Evolutionary conservation across 2,888 invertebrate species (phyloP), one percentile per base, ranked within the genome.

Genomic region (Chaitophorus viminalis): DNA sequence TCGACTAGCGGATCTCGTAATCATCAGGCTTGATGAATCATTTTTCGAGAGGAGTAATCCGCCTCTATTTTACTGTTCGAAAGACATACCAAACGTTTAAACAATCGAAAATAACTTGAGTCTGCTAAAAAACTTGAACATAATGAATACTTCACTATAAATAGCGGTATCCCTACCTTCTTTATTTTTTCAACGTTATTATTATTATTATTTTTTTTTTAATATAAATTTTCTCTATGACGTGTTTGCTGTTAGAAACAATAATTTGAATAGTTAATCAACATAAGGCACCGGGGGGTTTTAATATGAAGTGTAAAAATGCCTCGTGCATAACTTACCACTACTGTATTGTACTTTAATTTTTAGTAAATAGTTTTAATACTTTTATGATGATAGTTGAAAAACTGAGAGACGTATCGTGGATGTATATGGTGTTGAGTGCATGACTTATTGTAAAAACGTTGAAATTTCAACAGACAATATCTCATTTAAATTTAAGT

Each of bases 61-160:
- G 46, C n/a, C 60, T 9, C 60, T 65, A 17, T 17, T 25, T 8
- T 33, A n/a, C 11, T 29, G 60, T 36, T 9, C 5, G 33, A 36
- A 36, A 36, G 25, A 21, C 21, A 25, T 74, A 65, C n/a, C 18
- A 36, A 79, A 79, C 36, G 18, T n/a, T 9, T 33, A 65, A 79
- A 79, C 79, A 79, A 65, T 79, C 21, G n/a, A 65, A 79, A 79
- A 65, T 17, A 4, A 79, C 36, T 79, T n/a, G n/a, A 77, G 25
- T 18, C 36, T 6, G 60, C 60, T 65, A 65, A 79, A 79, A 2
- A 36, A 79, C 36, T 65, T 36, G n/a, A 65, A 60, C 60, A 65
- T 79, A 5, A 6, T 21, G 65, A 65, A n/a, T 39, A 65, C 11
- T 65, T 79, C 60, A 1, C 33, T 79, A 65, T 65, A 65, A 60